Conservation (phyloP, 2,888 invertebrate species). For the Agonum fuliginosum region DNA sequence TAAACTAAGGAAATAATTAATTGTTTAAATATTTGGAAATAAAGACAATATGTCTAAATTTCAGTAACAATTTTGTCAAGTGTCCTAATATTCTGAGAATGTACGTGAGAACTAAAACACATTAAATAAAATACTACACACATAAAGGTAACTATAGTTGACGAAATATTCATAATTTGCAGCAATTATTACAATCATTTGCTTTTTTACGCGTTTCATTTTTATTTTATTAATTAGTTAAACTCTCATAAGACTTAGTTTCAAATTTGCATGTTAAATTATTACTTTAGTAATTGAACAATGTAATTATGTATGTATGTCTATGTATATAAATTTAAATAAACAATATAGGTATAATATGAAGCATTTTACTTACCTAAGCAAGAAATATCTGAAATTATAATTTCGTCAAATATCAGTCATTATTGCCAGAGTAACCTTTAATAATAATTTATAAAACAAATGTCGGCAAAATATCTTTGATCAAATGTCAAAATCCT, state of each 20-base stretch:
- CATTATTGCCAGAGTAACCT: conserved; percentile 22
- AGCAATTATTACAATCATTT: conserved; percentile 16
- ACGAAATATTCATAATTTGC: conserved; percentile 13
- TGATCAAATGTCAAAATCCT: conserved; percentile 34
- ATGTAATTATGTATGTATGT: neutral
- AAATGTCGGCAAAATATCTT: conserved; percentile 25
- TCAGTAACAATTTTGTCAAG: conserved; percentile 29
- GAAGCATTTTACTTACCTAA: neutral
- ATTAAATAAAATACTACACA: neutral
- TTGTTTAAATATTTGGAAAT: conserved; percentile 14
- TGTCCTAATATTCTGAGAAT: conserved; percentile 31
- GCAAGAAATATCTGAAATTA: neutral
- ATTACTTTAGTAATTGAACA: neutral
- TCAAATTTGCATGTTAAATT: neutral
- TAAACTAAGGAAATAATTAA: neutral
- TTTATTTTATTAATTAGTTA: conserved; percentile 23
- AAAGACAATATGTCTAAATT: conserved; percentile 42
- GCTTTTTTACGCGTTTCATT: neutral
- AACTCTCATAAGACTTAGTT: neutral
- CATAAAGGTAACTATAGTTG: neutral
- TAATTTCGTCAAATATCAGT: conserved; percentile 31
- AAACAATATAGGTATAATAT: neutral
- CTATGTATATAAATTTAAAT: neutral
- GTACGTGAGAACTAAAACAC: conserved; percentile 15
- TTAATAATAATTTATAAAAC: conserved; percentile 34